Conservation (phyloP, 1,140 invertebrate species). For the Rhyzopertha dominica region DNA sequence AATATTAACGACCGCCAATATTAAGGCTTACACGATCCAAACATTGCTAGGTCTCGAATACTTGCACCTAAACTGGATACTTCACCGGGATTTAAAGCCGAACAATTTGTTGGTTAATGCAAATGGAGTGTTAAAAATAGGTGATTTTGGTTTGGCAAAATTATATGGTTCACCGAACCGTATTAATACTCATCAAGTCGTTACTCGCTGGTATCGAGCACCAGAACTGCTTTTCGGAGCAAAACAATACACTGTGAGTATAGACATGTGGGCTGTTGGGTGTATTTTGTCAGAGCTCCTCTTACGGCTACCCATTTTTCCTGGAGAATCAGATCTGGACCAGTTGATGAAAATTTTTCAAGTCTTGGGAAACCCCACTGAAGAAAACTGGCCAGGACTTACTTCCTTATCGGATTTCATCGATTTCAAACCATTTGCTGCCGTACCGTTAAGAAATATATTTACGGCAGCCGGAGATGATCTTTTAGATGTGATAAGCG, state of each 20-base stretch:
- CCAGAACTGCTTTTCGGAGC: slow-evolving; percentile 96
- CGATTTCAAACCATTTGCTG: slow-evolving; percentile 81
- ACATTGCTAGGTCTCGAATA: slow-evolving; percentile 94
- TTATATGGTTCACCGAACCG: slow-evolving; percentile 94
- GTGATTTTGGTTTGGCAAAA: slow-evolving; percentile 98
- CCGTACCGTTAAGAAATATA: slow-evolving; percentile 82
- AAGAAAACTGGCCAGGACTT: slow-evolving; percentile 89
- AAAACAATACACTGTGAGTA: slow-evolving; percentile 86
- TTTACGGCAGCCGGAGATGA: slow-evolving; percentile 95
- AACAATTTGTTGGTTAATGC: slow-evolving; percentile 96
- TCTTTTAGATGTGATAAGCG: slow-evolving; percentile 77
- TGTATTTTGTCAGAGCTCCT: slow-evolving; percentile 97
- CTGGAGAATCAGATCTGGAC: slow-evolving; percentile 95
- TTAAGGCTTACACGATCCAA: slow-evolving; percentile 95
- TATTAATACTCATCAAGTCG: slow-evolving; percentile 97
- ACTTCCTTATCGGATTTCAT: slow-evolving; percentile 86
- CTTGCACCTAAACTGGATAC: slow-evolving; percentile 93
- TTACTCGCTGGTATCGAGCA: slow-evolving; percentile 88
- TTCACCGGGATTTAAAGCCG: slow-evolving; percentile 98
- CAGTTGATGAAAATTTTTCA: slow-evolving; percentile 94
- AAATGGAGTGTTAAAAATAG: slow-evolving; percentile 90
- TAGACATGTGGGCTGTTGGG: slow-evolving; percentile 99
- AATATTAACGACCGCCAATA: slow-evolving; percentile 86
- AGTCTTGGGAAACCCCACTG: slow-evolving; percentile 84
- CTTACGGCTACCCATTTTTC: slow-evolving; percentile 86